Evolutionary conservation across 2,797 vertebrate species (phyloP).

Genomic region (Scolopax rusticola): DNA sequence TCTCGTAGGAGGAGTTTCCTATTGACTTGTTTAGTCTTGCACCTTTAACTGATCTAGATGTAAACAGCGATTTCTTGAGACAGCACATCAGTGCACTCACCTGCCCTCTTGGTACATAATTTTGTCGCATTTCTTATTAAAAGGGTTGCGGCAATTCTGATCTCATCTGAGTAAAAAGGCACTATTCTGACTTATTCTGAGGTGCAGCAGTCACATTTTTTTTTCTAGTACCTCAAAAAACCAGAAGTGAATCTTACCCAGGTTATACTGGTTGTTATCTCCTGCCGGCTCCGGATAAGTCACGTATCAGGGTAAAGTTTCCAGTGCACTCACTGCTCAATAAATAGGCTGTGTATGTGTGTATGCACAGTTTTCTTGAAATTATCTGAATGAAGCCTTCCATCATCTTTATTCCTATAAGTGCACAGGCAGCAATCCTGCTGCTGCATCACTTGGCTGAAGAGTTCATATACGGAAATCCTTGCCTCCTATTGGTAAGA

Average conservation of each 20-base stretch:
- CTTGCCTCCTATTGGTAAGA: background rate
- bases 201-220: background rate
- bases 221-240: background rate
- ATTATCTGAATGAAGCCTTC: background rate
- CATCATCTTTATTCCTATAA: background rate
- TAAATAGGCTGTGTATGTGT: background rate
- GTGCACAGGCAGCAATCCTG: background rate
- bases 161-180: background rate
- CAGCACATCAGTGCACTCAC: background rate
- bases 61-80: background rate
- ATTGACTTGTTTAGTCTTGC: background rate
- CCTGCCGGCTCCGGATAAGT: background rate
- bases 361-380: background rate
- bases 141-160: background rate
- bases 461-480: background rate
- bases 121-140: background rate
- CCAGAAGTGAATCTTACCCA: background rate
- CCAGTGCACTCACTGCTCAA: background rate
- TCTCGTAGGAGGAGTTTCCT: background rate
- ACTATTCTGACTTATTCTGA: background rate
- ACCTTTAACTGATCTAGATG: background rate
- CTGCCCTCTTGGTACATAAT: background rate
- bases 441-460: accelerated
- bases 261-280: background rate
- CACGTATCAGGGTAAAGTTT: background rate